Evolutionary conservation across 2,113 vertebrate species (phyloP), one percentile per base, ranked within the genome.

Genomic region (Monopterus albus): DNA sequence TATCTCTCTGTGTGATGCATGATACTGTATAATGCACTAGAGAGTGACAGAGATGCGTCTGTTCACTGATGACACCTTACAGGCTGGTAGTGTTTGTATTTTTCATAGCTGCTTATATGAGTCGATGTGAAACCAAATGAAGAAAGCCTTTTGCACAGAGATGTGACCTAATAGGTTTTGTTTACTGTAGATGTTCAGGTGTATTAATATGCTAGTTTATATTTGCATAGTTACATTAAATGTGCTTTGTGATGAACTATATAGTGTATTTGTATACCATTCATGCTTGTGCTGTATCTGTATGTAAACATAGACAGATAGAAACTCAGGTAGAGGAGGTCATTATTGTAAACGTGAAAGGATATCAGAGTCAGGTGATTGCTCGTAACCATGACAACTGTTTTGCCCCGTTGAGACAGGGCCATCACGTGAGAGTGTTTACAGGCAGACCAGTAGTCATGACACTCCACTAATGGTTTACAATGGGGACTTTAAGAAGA

Each of bases 401-500:
- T 28, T 73, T 43, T 0, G 55, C 80, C 57, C 26, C 11, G 23
- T 60, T 40, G 15, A 66, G 39, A 23, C 50, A 28, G 23, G 45
- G 63, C 3, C 1, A 2, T 89, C 88, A 89, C 89, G 89, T 91
- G 88, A 87, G 64, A 50, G 49, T 39, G 51, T 76, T 86, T 66
- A 75, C 14, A 39, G 75, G 26, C 56, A 47, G 36, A 65, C 26
- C 40, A 46, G 70, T 15, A 58, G 79, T 90, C 89, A 89, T 82
- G 77, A 74, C 87, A 87, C 56, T 60, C 43, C 13, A 57, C 57
- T 88, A 31, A 81, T 25, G 61, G 72, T 56, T 39, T 55, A 51
- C 62, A 81, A 47, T 29, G 47, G 42, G 21, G 38, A 68, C 50
- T 26, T 47, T 49, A 52, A 50, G 14, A 25, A 26, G 7, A 13